phyloP scores from a whole-genome alignment of 53 echinoderm and acorn worm species.

The Apostichopus leukothele region DNA sequence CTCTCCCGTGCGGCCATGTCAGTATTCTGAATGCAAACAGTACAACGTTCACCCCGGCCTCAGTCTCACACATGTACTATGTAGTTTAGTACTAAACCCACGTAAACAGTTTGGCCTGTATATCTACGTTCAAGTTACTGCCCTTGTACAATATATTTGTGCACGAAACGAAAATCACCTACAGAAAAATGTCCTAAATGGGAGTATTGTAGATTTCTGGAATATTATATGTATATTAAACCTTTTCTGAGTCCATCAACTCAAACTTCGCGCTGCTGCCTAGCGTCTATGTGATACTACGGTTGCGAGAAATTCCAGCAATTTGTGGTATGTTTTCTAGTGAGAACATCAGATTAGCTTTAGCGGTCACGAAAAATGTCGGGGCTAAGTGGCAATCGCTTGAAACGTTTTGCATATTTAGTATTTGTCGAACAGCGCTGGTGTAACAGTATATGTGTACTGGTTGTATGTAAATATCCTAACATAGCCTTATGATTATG shows the following conservation, averaged over 20 bases:
- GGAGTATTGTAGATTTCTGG: neutral
- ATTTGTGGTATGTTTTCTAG: constrained; percentile 47
- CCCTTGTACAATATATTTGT: neutral
- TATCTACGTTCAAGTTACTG: neutral
- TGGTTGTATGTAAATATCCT: neutral
- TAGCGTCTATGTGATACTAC: constrained; percentile 26
- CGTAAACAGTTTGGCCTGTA: neutral
- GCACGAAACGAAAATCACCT: neutral
- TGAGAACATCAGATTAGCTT: constrained; percentile 28
- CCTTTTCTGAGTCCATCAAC: constrained; percentile 14
- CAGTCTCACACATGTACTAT: neutral
- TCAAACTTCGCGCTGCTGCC: constrained; percentile 43
- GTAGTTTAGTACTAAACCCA: constrained; percentile 6
- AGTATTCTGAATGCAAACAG: neutral
- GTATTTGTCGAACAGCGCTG: neutral
- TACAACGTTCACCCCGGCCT: neutral
- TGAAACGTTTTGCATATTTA: neutral
- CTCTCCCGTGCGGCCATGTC: neutral
- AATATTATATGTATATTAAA: constrained; percentile 1
- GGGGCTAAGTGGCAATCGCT: constrained; percentile 12
- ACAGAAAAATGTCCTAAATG: neutral
- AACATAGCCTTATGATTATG: neutral
- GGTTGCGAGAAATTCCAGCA: constrained; percentile 44
- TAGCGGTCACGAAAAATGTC: constrained; percentile 42
- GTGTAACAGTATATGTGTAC: neutral